A percentile compares a stretch with the other conserved stretches of the same genome.
phyloP scores from a whole-genome alignment of 2,888 invertebrate genomes.

The Agrypnus murinus region DNA sequence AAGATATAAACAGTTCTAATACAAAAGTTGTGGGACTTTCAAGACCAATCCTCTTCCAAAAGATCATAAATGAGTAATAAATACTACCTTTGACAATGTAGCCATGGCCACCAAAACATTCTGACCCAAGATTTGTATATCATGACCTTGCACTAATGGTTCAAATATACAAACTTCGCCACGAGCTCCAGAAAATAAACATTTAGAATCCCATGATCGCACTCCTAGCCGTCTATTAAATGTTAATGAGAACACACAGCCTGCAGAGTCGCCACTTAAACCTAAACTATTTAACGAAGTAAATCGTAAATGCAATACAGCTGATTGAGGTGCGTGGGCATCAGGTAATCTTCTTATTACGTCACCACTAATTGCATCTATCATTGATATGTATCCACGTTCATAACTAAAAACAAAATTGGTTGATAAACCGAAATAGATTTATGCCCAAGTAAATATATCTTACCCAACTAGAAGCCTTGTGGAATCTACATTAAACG shows the following conservation, averaged over 20 bases:
- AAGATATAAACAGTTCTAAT: too few relatives aligned
- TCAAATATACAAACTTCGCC: constrained; percentile 92
- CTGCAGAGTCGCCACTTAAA: constrained; percentile 87
- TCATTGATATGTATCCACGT: constrained; percentile 92
- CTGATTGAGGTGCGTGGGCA: constrained; percentile 88
- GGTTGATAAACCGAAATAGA: too few relatives aligned
- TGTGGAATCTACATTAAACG: constrained; percentile 91
- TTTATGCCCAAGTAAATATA: too few relatives aligned
- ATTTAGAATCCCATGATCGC: constrained; percentile 91
- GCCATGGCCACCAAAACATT: constrained; percentile 92
- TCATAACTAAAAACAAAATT: too few relatives aligned
- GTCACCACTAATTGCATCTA: constrained; percentile 88
- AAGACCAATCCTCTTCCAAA: too few relatives aligned
- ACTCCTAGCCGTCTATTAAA: constrained; percentile 93
- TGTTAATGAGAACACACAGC: constrained; percentile 95
- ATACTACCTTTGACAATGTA: constrained; percentile 90
- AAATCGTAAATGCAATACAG: constrained; percentile 82
- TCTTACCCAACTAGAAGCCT: constrained; percentile 84
- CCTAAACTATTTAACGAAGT: constrained; percentile 75
- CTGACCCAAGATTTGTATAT: constrained; percentile 80
- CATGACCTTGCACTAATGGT: constrained; percentile 74
- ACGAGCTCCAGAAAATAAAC: constrained; percentile 96
- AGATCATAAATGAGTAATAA: too few relatives aligned
- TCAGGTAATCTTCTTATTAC: constrained; percentile 83
- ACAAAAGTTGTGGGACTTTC: too few relatives aligned